Percentiles rank a stretch among this genome's conserved stretches.
Evolutionary conservation across 2,797 vertebrate species (phyloP).

Genomic region (Coregonus ussuriensis): DNA sequence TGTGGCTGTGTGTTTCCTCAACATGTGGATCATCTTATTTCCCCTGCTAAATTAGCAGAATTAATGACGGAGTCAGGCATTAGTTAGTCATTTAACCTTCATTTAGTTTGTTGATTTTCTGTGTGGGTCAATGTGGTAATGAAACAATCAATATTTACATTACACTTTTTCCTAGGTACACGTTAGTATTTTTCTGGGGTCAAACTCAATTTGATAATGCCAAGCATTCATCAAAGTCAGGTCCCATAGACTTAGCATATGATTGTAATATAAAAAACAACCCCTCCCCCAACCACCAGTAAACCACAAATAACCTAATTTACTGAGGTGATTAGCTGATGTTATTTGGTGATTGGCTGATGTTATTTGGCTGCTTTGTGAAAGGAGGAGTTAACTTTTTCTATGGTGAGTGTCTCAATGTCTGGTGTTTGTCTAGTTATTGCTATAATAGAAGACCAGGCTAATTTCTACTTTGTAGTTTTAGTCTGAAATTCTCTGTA

Average conservation of each 20-base stretch:
- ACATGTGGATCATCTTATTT: not conserved
- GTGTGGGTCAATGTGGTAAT: not conserved
- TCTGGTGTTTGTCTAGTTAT: not conserved
- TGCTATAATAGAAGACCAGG: not conserved
- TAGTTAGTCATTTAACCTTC: no score
- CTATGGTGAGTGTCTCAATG: conserved; percentile 49
- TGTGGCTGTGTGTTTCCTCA: conserved; percentile 42
- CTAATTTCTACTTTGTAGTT: not conserved
- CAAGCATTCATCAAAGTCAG: not conserved
- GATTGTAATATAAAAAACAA: no score
- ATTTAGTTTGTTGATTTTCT: no score
- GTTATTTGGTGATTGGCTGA: not conserved
- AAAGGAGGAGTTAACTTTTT: conserved; percentile 50
- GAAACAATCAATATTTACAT: not conserved
- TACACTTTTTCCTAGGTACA: no score
- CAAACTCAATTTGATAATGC: not conserved
- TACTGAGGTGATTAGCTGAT: not conserved
- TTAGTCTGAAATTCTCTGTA: not conserved
- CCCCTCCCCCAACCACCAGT: not conserved
- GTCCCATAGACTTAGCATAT: not conserved
- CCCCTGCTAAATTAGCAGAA: no score
- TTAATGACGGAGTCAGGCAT: no score
- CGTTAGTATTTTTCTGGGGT: no score
- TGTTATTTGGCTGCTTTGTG: conserved; percentile 27
- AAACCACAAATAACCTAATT: not conserved